Percentiles rank a stretch among this genome's conserved stretches.
Evolutionary conservation across 2,113 vertebrate species (phyloP).

Genomic region (Lagopus leucura): DNA sequence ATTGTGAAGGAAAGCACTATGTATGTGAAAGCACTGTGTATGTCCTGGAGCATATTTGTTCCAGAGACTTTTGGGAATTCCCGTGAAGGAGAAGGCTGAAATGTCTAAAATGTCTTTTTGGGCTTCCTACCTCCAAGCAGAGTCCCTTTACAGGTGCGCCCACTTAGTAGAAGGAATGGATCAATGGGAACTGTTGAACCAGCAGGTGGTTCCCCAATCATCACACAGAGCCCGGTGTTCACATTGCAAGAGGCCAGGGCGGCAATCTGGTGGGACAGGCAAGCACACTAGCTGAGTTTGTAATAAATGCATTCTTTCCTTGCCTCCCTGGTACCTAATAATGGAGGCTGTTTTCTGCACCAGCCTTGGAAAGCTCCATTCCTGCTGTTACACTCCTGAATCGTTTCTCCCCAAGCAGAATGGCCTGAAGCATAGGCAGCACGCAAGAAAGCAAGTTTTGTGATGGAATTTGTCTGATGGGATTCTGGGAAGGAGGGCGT

Average conservation of each 20-base stretch:
- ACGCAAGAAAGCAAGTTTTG: too few relatives aligned
- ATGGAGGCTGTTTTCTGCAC: rapidly evolving
- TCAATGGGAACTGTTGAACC: neutral
- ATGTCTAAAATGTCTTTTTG: neutral
- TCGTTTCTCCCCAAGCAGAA: neutral
- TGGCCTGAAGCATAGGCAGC: neutral
- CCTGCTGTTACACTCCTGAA: neutral
- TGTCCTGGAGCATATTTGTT: neutral
- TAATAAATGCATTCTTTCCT: neutral
- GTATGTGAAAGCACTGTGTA: too few relatives aligned
- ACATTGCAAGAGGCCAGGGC: constrained; percentile 61
- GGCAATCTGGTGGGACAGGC: constrained; percentile 27
- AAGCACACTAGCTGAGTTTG: neutral
- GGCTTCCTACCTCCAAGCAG: constrained; percentile 16
- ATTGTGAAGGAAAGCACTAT: too few relatives aligned
- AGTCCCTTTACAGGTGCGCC: constrained; percentile 57
- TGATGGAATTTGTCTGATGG: neutral
- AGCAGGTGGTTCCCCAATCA: neutral
- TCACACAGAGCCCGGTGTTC: constrained; percentile 19
- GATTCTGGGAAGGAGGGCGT: neutral
- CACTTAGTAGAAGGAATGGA: constrained; percentile 52
- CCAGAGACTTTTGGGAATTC: neutral
- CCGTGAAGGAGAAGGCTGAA: rapidly evolving
- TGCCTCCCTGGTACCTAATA: neutral
- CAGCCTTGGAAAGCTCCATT: rapidly evolving